Percentiles rank a stretch among this genome's conserved stretches.
Evolutionary conservation across 2,888 invertebrate species (phyloP).

Genomic region (Luperina nickerlii): DNA sequence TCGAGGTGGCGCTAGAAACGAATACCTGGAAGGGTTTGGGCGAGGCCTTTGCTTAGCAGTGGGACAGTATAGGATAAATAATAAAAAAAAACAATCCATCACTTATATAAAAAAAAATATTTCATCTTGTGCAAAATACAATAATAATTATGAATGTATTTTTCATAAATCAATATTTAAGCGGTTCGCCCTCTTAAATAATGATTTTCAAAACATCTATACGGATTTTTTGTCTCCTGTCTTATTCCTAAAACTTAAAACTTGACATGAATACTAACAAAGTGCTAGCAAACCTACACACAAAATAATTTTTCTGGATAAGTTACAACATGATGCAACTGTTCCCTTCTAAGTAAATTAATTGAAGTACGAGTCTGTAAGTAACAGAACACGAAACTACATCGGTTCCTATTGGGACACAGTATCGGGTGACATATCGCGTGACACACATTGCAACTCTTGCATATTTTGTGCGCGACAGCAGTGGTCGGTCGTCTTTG

Average conservation of each 20-base stretch:
- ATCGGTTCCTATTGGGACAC: constrained; percentile 29
- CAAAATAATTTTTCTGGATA: neutral
- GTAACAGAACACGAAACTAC: constrained; percentile 6
- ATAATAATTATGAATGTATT: neutral
- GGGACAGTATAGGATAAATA: no score
- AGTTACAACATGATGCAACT: neutral
- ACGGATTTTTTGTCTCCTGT: no score
- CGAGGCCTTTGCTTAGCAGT: no score
- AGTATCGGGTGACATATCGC: constrained; percentile 43
- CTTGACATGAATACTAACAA: neutral
- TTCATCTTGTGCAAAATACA: no score
- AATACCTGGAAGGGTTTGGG: no score
- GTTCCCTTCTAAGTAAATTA: constrained; percentile 13
- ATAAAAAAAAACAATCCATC: neutral
- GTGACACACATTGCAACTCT: constrained; percentile 13
- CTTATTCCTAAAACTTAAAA: neutral
- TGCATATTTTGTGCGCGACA: neutral
- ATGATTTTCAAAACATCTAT: neutral
- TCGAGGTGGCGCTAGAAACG: no score
- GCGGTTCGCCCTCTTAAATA: neutral
- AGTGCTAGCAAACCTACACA: neutral
- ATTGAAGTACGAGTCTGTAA: neutral
- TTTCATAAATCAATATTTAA: neutral
- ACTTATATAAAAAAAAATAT: neutral
- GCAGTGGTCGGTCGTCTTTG: neutral